Base-by-base conservation (phyloP, 2,888 invertebrate species). In the Brenthis hecate region DNA sequence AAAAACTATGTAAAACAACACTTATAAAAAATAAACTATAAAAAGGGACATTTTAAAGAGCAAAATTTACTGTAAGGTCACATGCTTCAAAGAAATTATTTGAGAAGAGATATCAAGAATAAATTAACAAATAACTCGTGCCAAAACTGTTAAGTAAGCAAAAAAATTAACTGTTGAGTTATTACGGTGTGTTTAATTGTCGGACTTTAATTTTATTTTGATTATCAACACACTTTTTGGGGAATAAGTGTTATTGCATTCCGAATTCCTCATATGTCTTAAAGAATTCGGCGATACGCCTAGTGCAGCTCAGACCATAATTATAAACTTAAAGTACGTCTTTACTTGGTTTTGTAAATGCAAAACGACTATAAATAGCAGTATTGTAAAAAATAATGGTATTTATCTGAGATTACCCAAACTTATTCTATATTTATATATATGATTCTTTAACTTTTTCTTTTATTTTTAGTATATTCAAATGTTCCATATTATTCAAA, bases 101-200 rank as follows among this genome's bases (percentile, higher is more conserved):
- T 62, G 70, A 67, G 70, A 67, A 69, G 53, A 67, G 48, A 70
- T 70, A 70, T 72, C 64, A 67, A 67, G 72, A 72, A 72, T 72
- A 70, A 70, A 67, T 72, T 72, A 70, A 61, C 66, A 53, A 58
- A 71, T 71, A 66, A 53, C 63, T 66, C 63, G 60, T 56, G 66
- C 69, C 71, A 58, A 66, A 71, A 72, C 65, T 65, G 64, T 72
- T 66, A 68, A 57, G 72, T 65, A 65, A 65, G 61, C 66, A 72
- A 72, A 72, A 71, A 71, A 71, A 55, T 60, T 56, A 60, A 66
- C 68, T 63, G 67, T 72, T 58, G 65, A 63, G 62, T 65, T 72
- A 70, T 70, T 63, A 70, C 70, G 36, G 65, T 55, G 58, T 70
- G 65, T 72, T 68, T 70, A 72, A 70, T 61, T 66, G 54, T 61